Base-by-base conservation (phyloP, 2,797 vertebrate species). In the Cossypha caffra region DNA sequence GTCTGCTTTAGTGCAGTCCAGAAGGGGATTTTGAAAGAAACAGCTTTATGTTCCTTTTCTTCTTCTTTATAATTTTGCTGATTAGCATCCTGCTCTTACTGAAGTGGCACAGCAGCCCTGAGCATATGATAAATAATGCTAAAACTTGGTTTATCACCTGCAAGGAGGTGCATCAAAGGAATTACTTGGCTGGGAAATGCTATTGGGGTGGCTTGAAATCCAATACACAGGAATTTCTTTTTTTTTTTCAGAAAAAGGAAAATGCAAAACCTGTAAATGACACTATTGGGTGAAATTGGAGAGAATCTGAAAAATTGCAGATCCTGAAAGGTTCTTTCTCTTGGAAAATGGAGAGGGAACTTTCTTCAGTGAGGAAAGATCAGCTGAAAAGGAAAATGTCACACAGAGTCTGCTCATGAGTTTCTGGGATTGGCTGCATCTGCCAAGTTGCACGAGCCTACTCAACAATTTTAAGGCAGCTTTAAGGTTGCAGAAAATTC, bases 401-500 rank as follows among this genome's bases (percentile, higher is more conserved):
- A 57, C 0, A 0, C 26, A 52, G 57, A 78, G n/a, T 55, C 86
- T 94, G 45, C 54, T 87, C 62, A 28, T 7, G 17, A 21, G 31
- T 26, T 59, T 42, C 63, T 42, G 72, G 38, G 58, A 68, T 92
- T 85, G 82, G 67, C 74, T 72, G 80, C 93, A 66, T 97, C 96
- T 95, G 86, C 97, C 92, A 85, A 72, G 86, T 61, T 85, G 85
- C 68, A 77, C 8, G 26, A 45, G 90, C 61, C 10, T 31, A 25
- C 76, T 92, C 85, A 88, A 69, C 86, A 87, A 74, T 37, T 96
- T 54, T 88, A 88, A 93, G 97, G 67, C 61, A 92, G 67, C 73
- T 96, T 97, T 94, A 95, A 94, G 94, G 81, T 90, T 95, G 92
- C 62, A 93, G 93, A 95, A 96, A 96, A 97, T 88, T 92, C 95